A percentile compares a stretch with the other conserved stretches of the same genome.
These are phyloP conservation scores for Caracal caracal DNA, from an alignment of 2,113 vertebrate genomes.

Conservation along the genomic window DNA sequence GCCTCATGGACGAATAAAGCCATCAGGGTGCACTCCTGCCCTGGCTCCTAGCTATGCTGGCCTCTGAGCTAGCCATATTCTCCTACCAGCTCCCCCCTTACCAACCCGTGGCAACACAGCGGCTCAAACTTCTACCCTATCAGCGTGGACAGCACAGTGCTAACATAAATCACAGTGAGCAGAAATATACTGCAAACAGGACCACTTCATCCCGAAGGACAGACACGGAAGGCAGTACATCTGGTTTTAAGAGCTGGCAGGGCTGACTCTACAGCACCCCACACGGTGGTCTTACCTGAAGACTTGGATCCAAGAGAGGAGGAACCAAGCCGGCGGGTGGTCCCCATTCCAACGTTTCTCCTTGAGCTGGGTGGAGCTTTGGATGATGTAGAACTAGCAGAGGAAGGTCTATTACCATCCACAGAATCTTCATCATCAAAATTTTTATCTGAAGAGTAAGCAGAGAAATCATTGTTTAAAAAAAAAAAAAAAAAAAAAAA, in stretches of 20 bases:
- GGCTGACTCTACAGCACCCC: background rate
- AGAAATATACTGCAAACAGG: background rate
- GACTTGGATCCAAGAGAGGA: conserved; percentile 88
- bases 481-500: background rate
- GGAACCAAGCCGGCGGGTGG: conserved; percentile 91
- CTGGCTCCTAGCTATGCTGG: background rate
- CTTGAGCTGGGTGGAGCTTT: conserved; percentile 91
- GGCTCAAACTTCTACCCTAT: background rate
- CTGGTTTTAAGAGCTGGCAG: background rate
- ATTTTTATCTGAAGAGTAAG: conserved; percentile 92
- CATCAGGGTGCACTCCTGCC: rapidly evolving
- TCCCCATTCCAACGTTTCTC: conserved; percentile 88
- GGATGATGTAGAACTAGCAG: conserved; percentile 94
- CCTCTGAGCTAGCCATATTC: background rate
- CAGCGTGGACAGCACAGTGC: background rate
- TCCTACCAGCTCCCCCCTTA: background rate
- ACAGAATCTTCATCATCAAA: conserved; percentile 99
- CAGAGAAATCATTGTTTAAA: conserved; percentile 18
- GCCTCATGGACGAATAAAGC: background rate
- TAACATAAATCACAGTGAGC: background rate
- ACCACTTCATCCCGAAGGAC: background rate
- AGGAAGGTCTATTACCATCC: conserved; percentile 97
- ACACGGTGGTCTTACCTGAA: conserved; percentile 86
- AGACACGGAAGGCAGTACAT: rapidly evolving
- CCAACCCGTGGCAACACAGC: background rate